Conservation (phyloP, 1,140 invertebrate species). For the Lysiphlebus fabarum region DNA sequence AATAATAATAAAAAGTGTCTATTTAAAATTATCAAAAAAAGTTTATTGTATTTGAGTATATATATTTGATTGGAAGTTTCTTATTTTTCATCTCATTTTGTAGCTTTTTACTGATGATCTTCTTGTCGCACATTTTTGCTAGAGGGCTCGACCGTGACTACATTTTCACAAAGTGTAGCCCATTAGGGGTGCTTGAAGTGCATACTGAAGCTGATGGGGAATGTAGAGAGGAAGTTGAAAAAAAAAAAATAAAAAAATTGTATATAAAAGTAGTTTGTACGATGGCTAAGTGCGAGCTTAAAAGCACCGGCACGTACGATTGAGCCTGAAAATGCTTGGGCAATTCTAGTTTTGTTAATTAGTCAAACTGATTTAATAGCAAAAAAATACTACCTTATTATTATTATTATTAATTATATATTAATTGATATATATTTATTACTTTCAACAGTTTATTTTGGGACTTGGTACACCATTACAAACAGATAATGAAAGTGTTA, state of each 20-base stretch:
- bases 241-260: conserved; percentile 3
- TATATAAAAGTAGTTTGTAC: no score
- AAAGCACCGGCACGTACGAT: conserved; percentile 22
- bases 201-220: neutral
- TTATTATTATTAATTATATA: no score
- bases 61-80: neutral
- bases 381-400: neutral
- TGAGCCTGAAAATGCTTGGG: conserved; percentile 12
- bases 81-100: conserved; percentile 12
- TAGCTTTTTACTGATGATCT: conserved; percentile 12
- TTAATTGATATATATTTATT: conserved; percentile 7
- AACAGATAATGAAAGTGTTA: conserved; percentile 60
- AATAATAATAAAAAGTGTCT: no score
- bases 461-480: conserved; percentile 66
- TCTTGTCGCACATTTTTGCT: conserved; percentile 5
- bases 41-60: no score
- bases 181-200: conserved; percentile 12
- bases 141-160: conserved; percentile 14
- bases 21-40: no score
- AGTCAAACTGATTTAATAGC: conserved; percentile 18
- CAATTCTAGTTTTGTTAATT: conserved; percentile 17
- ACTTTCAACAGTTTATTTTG: conserved; percentile 58
- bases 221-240: neutral
- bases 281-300: conserved; percentile 23
- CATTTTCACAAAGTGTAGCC: conserved; percentile 16